Evolutionary conservation across 2,888 invertebrate genomes (phyloP), one percentile per base, ranked within the genome.

Genomic region (Clivina fossor): DNA sequence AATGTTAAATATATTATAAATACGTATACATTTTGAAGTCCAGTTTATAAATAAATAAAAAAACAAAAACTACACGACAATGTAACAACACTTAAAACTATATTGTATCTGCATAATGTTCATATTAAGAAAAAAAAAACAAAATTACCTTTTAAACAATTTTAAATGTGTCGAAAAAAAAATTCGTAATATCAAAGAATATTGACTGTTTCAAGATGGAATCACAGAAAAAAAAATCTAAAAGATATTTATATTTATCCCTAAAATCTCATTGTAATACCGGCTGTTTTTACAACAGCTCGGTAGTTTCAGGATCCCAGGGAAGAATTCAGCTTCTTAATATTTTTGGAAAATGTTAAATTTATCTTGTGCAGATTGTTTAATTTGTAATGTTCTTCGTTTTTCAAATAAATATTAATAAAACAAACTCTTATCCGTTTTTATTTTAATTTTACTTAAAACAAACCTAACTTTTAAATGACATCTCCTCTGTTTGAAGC

Each of bases 271-370:
- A 63, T 64, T 66, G 65, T 64, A 69, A 71, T 68, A 69, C 68
- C 64, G 65, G 64, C 62, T 63, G 65, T 66, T 66, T 63, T 62
- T 57, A 49, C 62, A 62, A 65, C 65, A 65, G 67, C 69, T 72
- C 55, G 57, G 49, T 72, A 79, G 75, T 77, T 77, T 78, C 76
- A 76, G 75, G 76, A 74, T 76, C 72, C 76, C 77, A 74, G 77
- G 78, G 77, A 78, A 78, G 77, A 77, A 66, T 67, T 68, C 67
- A 70, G 72, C 72, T 73, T 66, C 73, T 50, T 57, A 49, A 67
- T 73, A 74, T 74, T 74, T 74, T 73, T 74, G 71, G 74, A 74
- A 72, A 72, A 71, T 71, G 72, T 73, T 74, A 66, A 66, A 66
- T 73, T 73, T 71, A 71, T 74, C 58, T 73, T 72, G 69, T 72